Evolutionary conservation across 2,888 invertebrate species (phyloP).

Genomic region (Serripes groenlandicus): DNA sequence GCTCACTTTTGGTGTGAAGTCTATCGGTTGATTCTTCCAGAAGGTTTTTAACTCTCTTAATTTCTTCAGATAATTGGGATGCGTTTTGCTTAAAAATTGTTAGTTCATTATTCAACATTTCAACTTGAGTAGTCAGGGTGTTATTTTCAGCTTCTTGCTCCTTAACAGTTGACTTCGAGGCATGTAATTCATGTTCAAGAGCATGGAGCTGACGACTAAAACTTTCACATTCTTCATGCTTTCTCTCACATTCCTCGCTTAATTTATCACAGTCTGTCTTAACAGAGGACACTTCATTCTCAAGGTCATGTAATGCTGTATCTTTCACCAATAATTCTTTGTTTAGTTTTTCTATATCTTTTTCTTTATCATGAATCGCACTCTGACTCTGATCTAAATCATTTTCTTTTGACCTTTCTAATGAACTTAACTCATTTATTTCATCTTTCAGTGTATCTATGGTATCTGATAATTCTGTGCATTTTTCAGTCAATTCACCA

Average conservation of each 20-base stretch:
- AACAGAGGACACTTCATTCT: conserved; percentile 28
- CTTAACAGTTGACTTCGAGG: conserved; percentile 63
- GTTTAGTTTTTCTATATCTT: conserved; percentile 29
- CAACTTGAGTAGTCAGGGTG: conserved; percentile 52
- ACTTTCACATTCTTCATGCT: conserved; percentile 62
- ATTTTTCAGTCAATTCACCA: background rate
- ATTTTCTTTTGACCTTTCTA: conserved; percentile 5
- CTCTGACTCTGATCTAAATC: conserved; percentile 22
- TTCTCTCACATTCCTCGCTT: conserved; percentile 51
- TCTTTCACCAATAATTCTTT: conserved; percentile 15
- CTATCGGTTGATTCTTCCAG: conserved; percentile 50
- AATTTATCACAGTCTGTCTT: conserved; percentile 56
- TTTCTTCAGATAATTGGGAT: conserved; percentile 26
- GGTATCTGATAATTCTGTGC: background rate
- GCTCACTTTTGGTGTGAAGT: conserved; percentile 54
- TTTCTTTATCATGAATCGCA: conserved; percentile 29
- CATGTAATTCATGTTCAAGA: conserved; percentile 65
- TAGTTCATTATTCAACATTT: conserved; percentile 49
- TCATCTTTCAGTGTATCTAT: background rate
- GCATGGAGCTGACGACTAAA: conserved; percentile 62
- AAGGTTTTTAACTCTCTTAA: conserved; percentile 40
- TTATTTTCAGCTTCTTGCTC: conserved; percentile 47
- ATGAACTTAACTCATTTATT: conserved; percentile 5
- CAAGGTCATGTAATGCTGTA: conserved; percentile 18
- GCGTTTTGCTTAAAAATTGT: conserved; percentile 41